Evolutionary conservation across 2,797 vertebrate genomes (phyloP).

Genomic region (Takifugu ocellatus): DNA sequence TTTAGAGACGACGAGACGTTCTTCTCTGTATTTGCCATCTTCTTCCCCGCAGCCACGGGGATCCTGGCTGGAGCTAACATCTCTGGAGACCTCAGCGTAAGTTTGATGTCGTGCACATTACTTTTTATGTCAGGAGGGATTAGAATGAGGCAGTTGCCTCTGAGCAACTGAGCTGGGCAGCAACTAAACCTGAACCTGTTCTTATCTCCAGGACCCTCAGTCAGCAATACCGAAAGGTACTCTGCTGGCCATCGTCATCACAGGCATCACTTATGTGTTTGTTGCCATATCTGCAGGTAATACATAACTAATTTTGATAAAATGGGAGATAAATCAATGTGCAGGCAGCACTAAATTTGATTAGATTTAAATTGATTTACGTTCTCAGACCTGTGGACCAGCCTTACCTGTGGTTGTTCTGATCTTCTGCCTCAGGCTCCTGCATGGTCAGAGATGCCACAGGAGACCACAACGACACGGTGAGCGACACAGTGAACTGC

Average conservation of each 20-base stretch:
- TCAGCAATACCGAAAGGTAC: constrained; percentile 96
- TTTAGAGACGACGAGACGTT: constrained; percentile 87
- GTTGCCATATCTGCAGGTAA: constrained; percentile 89
- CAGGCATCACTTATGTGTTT: constrained; percentile 87
- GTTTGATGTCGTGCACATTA: constrained; percentile 21
- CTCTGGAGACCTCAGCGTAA: constrained; percentile 93
- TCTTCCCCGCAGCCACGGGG: constrained; percentile 96
- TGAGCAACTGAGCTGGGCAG: neutral
- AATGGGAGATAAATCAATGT: neutral
- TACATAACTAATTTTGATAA: neutral
- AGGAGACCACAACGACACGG: constrained; percentile 86
- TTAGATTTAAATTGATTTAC: too few species aligned
- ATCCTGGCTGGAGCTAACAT: constrained; percentile 98
- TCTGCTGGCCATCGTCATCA: constrained; percentile 92
- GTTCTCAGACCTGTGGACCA: too few species aligned
- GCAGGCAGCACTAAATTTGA: too few species aligned
- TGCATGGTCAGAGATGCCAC: constrained; percentile 93
- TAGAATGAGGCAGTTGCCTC: neutral
- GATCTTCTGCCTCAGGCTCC: constrained; percentile 71
- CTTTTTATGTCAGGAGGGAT: neutral
- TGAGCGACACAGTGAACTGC: constrained; percentile 83
- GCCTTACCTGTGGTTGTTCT: too few species aligned
- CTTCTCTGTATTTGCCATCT: constrained; percentile 96
- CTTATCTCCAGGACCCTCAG: constrained; percentile 86
- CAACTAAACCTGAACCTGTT: neutral